Base-by-base conservation (phyloP, 53 echinoderm and acorn worm species). In the Mesocentrotus franciscanus region DNA sequence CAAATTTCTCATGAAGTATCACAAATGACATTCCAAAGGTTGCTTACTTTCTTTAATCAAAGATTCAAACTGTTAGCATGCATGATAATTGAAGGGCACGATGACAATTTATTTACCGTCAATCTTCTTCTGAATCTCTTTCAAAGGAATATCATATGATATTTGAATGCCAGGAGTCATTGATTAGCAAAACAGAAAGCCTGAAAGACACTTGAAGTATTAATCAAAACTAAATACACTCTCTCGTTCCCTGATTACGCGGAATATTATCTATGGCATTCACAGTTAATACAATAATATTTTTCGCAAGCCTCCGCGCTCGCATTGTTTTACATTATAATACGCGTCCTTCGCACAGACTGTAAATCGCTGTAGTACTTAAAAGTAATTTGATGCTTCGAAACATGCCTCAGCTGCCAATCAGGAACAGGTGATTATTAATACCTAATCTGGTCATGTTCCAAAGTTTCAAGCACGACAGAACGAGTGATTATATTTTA, bases 341-440 rank as follows among this genome's bases (percentile, higher is more conserved):
- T 81, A 42, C 18, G 17, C 34, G 91, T 91, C 91, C 91, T 91
- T 91, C 91, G 64, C 66, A 36, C 20, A 66, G 56, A 26, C 36
- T 66, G 66, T 66, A 91, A 66, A 91, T 62, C 91, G 64, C 39
- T 62, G 22, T 30, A 91, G 91, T 66, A 91, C 13, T 91, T 92
- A 92, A 71, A 92, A 55, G 56, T 55, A 72, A 92, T 92, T 26
- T 74, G 56, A 92, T 42, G 29, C 56, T 92, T 57, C n/a, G 11
- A 74, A 92, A 74, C 92, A 92, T 79, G 76, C 61, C 42, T 58
- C 93, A 93, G 79, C 81, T 93, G 93, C 61, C 83, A 22, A 17
- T 57, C 11, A 60, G 0, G 20, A 93, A 81, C 93, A 93, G 93
- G 93, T 93, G 93, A 78, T 56, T 93, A 60, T 93, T 81, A 81